A percentile compares a stretch with the other conserved stretches of the same genome.
Conservation (phyloP, 2,113 vertebrate genomes). For the Rhagologus leucostigma region DNA sequence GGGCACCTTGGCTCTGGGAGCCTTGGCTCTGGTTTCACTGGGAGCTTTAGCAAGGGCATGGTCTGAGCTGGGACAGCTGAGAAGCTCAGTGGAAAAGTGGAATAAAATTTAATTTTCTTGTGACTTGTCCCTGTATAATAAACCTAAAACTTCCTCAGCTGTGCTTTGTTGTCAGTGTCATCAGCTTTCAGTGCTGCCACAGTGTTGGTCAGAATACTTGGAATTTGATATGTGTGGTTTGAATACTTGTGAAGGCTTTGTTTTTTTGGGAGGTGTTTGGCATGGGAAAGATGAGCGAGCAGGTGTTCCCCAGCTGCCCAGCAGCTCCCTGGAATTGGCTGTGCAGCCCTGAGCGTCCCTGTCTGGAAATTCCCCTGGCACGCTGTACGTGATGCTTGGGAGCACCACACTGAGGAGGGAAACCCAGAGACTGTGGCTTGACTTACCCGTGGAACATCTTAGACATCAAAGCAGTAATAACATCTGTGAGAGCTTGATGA, state of each 20-base stretch:
- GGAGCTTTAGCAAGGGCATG: neutral
- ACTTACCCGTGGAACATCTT: neutral
- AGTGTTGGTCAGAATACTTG: no score
- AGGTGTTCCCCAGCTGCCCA: neutral
- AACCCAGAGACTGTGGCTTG: neutral
- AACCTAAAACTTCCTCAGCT: neutral
- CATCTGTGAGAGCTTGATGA: neutral
- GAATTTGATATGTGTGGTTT: rapidly evolving
- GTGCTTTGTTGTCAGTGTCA: neutral
- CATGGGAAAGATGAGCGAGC: neutral
- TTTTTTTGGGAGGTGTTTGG: neutral
- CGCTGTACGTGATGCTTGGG: rapidly evolving
- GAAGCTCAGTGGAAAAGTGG: neutral
- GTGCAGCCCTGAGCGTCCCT: neutral
- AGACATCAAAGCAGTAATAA: neutral
- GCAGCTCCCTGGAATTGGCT: neutral
- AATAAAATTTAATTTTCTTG: neutral
- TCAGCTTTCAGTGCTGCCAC: neutral
- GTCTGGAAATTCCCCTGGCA: neutral
- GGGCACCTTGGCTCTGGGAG: neutral
- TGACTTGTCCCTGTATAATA: neutral
- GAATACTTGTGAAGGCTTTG: neutral
- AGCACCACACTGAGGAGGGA: neutral
- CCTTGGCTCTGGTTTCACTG: neutral
- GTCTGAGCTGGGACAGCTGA: neutral